These are phyloP conservation scores for Gnatocerus cornutus DNA, from an alignment of 2,888 invertebrate species.

Conservation along the genomic window DNA sequence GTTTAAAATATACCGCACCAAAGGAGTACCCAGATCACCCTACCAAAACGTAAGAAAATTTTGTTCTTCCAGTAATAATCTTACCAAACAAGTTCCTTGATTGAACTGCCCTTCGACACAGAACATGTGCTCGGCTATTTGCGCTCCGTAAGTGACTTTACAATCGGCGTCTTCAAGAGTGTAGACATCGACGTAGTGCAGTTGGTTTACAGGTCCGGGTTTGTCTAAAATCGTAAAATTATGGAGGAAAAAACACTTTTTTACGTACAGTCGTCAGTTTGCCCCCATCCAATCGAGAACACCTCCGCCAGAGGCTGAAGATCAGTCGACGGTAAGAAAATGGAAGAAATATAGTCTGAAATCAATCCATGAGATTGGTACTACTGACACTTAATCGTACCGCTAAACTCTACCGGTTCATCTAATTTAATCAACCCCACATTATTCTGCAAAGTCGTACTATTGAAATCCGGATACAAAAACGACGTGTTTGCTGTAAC, in stretches of 20 bases:
- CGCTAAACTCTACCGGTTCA: slow-evolving; percentile 10
- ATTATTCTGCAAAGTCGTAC: slow-evolving; percentile 24
- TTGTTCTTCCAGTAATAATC: no score
- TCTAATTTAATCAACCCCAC: slow-evolving; percentile 21
- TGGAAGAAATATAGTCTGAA: slow-evolving; percentile 35
- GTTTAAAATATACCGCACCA: slow-evolving; percentile 14
- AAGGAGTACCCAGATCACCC: slow-evolving; percentile 22
- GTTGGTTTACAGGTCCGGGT: slow-evolving; percentile 4
- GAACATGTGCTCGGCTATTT: slow-evolving; percentile 19
- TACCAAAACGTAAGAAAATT: slow-evolving; percentile 3
- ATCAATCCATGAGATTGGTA: not conserved
- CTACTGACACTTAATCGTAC: not conserved
- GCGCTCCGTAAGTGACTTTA: slow-evolving; percentile 18
- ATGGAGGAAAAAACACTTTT: not conserved
- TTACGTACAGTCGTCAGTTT: slow-evolving; percentile 17
- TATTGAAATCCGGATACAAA: slow-evolving; percentile 27
- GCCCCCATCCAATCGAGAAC: slow-evolving; percentile 30
- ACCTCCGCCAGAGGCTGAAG: slow-evolving; percentile 29
- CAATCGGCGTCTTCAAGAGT: slow-evolving; percentile 12
- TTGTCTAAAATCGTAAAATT: slow-evolving; percentile 8
- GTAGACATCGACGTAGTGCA: slow-evolving; percentile 2
- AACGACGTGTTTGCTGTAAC: slow-evolving; percentile 23
- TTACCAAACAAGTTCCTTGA: slow-evolving; percentile 31
- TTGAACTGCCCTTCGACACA: slow-evolving; percentile 22
- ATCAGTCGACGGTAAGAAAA: slow-evolving; percentile 35